phyloP scores from a whole-genome alignment of 2,113 vertebrate species.

The Rafetus swinhoei region DNA sequence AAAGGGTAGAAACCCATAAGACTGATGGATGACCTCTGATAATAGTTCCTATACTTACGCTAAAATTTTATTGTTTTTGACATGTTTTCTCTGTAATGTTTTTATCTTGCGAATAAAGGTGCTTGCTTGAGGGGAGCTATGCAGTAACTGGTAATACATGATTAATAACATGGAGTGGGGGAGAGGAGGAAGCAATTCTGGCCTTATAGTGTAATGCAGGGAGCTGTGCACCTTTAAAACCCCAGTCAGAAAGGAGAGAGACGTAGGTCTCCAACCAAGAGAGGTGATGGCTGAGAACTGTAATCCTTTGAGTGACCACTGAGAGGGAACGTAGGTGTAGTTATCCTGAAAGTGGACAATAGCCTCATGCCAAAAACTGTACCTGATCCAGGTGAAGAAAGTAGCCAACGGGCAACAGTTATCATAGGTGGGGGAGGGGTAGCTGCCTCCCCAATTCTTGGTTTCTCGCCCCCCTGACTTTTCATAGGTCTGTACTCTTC shows the following conservation, averaged over 20 bases:
- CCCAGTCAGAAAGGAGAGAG: not conserved
- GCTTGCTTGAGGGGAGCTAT: not conserved
- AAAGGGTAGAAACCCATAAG: not conserved
- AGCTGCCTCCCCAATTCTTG: not conserved
- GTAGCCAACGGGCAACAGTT: not conserved
- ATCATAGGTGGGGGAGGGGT: not conserved
- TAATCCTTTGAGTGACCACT: not conserved
- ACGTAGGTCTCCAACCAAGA: not conserved
- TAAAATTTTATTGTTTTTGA: not conserved
- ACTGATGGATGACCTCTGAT: not conserved
- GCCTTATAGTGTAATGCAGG: not conserved
- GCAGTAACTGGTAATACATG: not conserved
- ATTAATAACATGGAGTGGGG: not conserved
- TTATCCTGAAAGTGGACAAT: not conserved
- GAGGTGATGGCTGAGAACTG: not conserved
- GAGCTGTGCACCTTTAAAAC: not conserved
- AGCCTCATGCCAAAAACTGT: not conserved
- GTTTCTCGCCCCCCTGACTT: not conserved
- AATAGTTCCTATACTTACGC: not conserved
- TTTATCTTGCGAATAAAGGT: not conserved
- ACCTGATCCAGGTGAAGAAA: not conserved
- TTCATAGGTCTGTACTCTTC: not conserved
- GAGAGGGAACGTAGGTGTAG: not conserved
- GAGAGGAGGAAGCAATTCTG: not conserved
- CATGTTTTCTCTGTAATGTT: not conserved